Evolutionary conservation across 2,797 vertebrate genomes (phyloP).

Genomic region (Acanthornis magna): DNA sequence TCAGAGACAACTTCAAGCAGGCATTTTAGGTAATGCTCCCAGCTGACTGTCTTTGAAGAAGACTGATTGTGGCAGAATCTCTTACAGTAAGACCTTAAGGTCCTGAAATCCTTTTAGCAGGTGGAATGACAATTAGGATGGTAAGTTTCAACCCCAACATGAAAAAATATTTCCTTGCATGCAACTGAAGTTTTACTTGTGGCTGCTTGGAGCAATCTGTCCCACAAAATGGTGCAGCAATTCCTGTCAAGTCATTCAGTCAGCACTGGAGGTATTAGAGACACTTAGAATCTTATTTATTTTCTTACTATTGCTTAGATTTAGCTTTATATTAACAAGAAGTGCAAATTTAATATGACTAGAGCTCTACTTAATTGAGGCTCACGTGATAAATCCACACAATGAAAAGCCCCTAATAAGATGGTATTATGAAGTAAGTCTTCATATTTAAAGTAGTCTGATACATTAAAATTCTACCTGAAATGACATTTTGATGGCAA

Average conservation of each 20-base stretch:
- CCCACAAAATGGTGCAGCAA: neutral
- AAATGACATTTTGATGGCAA: neutral
- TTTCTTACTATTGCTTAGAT: neutral
- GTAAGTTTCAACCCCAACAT: neutral
- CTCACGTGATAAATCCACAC: accelerated
- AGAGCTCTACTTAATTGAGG: neutral
- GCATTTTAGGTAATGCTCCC: neutral
- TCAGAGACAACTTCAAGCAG: neutral
- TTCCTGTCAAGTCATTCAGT: neutral
- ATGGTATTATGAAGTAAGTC: neutral
- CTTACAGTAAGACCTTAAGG: neutral
- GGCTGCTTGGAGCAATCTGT: neutral
- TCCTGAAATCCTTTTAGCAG: neutral
- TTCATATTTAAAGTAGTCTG: neutral
- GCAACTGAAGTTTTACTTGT: neutral
- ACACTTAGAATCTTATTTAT: neutral
- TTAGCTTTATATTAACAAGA: neutral
- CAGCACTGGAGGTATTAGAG: neutral
- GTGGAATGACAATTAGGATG: neutral
- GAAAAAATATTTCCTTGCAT: neutral
- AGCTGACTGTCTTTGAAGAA: neutral
- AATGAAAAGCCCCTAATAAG: neutral
- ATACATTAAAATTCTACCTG: neutral
- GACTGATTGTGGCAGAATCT: neutral
- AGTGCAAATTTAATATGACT: neutral